Evolutionary conservation across 30 jellyfish, hydroid and myxozoan species (phyloP).

Genomic region (Rhopilema esculentum): DNA sequence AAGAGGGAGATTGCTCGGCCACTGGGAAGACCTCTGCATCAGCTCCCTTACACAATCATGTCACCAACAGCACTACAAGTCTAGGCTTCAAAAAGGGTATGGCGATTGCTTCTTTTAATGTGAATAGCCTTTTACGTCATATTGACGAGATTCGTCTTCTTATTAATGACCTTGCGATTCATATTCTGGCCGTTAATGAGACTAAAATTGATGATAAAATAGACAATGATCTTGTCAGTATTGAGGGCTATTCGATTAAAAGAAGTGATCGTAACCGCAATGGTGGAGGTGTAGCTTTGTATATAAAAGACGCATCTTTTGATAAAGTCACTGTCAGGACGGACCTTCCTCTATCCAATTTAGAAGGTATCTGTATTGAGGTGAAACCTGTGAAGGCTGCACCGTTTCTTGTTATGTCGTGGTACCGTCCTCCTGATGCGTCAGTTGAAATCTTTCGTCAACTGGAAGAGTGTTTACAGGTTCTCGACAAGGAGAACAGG

Average conservation of each 20-base stretch:
- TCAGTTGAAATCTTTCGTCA: background rate
- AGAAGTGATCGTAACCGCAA: background rate
- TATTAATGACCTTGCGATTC: constrained; percentile 1
- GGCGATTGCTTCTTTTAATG: constrained; percentile 31
- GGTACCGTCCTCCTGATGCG: constrained; percentile 6
- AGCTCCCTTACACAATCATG: no score
- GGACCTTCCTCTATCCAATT: background rate
- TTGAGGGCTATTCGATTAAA: background rate
- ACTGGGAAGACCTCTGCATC: no score
- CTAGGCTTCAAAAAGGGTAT: constrained; percentile 16
- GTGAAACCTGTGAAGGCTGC: background rate
- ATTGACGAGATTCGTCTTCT: background rate
- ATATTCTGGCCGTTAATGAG: constrained; percentile 34
- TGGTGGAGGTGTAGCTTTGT: constrained; percentile 23
- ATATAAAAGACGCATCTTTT: background rate
- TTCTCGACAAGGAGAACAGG: background rate
- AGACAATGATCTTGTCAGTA: background rate
- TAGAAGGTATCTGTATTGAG: background rate
- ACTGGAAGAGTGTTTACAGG: background rate
- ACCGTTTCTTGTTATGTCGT: background rate
- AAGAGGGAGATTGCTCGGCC: no score
- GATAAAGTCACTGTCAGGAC: background rate
- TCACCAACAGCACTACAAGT: no score
- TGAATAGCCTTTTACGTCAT: constrained; percentile 18
- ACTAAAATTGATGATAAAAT: constrained; percentile 1